These are phyloP conservation scores for Syndactyla subalaris DNA, from an alignment of 2,797 vertebrate species.

Conservation along the genomic window DNA sequence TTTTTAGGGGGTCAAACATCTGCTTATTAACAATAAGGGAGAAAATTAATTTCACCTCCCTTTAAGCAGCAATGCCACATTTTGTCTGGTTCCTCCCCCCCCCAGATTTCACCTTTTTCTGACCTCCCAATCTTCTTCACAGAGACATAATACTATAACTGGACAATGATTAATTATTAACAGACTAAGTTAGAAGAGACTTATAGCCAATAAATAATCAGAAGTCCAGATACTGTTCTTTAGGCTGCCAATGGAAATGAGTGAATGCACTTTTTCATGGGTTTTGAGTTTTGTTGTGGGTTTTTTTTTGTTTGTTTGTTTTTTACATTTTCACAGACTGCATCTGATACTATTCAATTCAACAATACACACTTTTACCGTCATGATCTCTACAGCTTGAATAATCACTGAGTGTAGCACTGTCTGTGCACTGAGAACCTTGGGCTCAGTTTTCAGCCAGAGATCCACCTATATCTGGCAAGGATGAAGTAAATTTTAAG, in stretches of 20 bases:
- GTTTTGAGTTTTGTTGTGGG: not conserved
- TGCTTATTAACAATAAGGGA: not conserved
- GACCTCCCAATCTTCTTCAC: not conserved
- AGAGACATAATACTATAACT: not conserved
- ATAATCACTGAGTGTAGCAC: not conserved
- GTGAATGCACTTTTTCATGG: not conserved
- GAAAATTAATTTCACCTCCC: not conserved
- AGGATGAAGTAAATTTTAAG: not conserved
- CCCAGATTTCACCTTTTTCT: not conserved
- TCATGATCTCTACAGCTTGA: not conserved
- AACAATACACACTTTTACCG: not conserved
- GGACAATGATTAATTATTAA: not conserved
- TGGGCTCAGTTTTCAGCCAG: not conserved
- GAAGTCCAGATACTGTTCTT: not conserved
- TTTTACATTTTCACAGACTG: rapidly evolving
- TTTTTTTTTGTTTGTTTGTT: not conserved
- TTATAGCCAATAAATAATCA: not conserved
- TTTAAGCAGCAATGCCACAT: not conserved
- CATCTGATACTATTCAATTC: not conserved
- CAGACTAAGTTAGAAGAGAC: not conserved
- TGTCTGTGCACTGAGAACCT: not conserved
- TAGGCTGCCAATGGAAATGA: not conserved
- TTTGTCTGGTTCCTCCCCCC: not conserved
- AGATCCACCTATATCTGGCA: not conserved
- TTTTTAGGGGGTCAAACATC: not conserved